These are phyloP conservation scores for Origma solitaria DNA, from an alignment of 2,113 vertebrate genomes.

Conservation along the genomic window DNA sequence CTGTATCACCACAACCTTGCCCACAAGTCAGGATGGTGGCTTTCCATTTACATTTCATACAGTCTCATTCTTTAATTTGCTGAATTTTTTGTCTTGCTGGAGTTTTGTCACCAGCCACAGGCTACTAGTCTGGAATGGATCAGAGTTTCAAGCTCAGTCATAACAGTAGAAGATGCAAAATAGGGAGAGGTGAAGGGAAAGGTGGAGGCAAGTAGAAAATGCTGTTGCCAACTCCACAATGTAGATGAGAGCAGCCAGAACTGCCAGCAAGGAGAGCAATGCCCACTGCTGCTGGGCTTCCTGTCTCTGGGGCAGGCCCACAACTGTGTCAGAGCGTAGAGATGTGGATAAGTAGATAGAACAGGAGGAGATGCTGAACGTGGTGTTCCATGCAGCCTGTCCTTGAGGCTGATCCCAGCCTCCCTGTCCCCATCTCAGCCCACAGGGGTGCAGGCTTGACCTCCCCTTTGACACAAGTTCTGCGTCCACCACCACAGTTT, in stretches of 20 bases:
- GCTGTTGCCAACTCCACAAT: background rate
- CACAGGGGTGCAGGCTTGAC: rapidly evolving
- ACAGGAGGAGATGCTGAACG: background rate
- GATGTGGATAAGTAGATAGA: rapidly evolving
- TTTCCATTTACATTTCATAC: background rate
- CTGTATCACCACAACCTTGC: background rate
- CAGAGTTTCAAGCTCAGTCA: background rate
- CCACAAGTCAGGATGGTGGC: background rate
- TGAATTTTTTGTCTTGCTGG: background rate
- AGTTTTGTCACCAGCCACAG: background rate
- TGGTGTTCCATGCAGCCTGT: background rate
- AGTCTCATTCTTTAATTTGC: background rate
- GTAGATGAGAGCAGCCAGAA: background rate
- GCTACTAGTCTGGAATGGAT: background rate
- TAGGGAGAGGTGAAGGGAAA: background rate
- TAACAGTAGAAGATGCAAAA: background rate
- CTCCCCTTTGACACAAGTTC: background rate
- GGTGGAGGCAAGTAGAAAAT: background rate
- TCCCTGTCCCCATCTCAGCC: background rate
- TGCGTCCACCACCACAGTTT: background rate
- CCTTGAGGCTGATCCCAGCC: background rate
- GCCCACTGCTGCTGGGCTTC: background rate
- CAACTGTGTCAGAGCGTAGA: background rate
- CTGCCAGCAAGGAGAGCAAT: background rate
- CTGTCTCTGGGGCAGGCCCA: background rate